A percentile compares a stretch with the other conserved stretches of the same genome.
These are phyloP conservation scores for Paraescarpia echinospica DNA, from an alignment of 1,140 invertebrate species.

Conservation along the genomic window DNA sequence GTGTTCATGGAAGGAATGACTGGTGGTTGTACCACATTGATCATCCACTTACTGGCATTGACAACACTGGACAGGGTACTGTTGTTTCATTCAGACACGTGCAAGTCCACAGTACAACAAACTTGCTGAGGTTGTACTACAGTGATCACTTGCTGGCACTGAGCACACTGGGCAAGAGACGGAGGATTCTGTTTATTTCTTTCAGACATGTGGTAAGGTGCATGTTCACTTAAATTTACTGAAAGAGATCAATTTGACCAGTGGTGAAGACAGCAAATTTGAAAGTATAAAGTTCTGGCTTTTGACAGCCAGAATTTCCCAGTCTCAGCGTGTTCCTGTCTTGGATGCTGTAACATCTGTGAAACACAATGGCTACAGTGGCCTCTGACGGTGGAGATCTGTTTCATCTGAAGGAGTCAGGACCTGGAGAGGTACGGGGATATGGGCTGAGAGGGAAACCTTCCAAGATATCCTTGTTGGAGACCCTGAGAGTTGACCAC, in stretches of 20 bases:
- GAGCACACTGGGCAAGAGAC: background rate
- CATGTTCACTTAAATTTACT: background rate
- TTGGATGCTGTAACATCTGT: background rate
- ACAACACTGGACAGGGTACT: too few species aligned
- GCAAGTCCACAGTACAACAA: too few species aligned
- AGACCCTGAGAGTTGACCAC: background rate
- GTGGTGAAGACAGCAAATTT: background rate
- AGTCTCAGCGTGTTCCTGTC: background rate
- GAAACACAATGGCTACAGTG: background rate
- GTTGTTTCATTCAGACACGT: background rate
- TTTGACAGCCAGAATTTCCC: background rate
- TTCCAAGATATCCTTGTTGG: background rate
- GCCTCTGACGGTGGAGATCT: background rate
- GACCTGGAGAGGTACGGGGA: background rate
- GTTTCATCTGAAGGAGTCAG: background rate
- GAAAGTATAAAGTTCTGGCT: too few species aligned
- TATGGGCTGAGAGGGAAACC: background rate
- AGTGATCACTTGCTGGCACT: background rate
- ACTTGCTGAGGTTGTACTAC: too few species aligned
- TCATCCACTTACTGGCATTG: too few species aligned
- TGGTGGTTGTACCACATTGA: background rate
- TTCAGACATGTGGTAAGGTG: background rate
- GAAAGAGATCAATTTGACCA: background rate
- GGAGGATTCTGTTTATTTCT: background rate
- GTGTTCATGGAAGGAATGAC: background rate